Percentiles rank a stretch among this genome's conserved stretches.
Conservation (phyloP, 2,113 vertebrate genomes). For the Hyperopisus bebe region DNA sequence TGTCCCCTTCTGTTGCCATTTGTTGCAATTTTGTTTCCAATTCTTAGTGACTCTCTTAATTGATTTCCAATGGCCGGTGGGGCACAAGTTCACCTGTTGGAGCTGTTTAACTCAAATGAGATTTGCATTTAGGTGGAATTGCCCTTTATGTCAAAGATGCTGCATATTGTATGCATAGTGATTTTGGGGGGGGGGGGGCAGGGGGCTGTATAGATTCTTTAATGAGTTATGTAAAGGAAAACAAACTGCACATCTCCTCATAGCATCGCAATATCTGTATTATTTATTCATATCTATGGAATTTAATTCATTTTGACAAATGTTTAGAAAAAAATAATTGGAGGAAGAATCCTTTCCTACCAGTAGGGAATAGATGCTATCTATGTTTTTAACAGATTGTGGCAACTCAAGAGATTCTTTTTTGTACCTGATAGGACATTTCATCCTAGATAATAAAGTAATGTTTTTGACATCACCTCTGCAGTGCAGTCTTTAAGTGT, state of each 20-base stretch:
- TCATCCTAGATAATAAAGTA: slow-evolving; percentile 86
- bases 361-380: slow-evolving; percentile 67
- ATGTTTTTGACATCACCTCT: slow-evolving; percentile 75
- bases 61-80: background rate
- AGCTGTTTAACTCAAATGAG: background rate
- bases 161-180: slow-evolving; percentile 76
- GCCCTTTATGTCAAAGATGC: slow-evolving; percentile 70
- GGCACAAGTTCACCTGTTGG: background rate
- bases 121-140: slow-evolving; percentile 62
- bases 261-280: slow-evolving; percentile 67
- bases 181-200: slow-evolving; percentile 52
- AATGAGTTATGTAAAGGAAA: slow-evolving; percentile 52
- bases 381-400: slow-evolving; percentile 86
- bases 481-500: slow-evolving; percentile 42
- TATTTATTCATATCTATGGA: slow-evolving; percentile 71
- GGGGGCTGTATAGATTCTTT: slow-evolving; percentile 43
- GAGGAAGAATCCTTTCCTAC: slow-evolving; percentile 59
- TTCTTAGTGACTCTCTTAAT: background rate
- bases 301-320: slow-evolving; percentile 56
- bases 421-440: slow-evolving; percentile 86
- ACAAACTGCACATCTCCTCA: slow-evolving; percentile 54
- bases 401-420: slow-evolving; percentile 72
- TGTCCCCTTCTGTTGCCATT: background rate
- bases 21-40: background rate
- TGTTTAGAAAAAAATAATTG: slow-evolving; percentile 42